Evolutionary conservation across 2,113 vertebrate species (phyloP).

Genomic region (Climacteris rufus): DNA sequence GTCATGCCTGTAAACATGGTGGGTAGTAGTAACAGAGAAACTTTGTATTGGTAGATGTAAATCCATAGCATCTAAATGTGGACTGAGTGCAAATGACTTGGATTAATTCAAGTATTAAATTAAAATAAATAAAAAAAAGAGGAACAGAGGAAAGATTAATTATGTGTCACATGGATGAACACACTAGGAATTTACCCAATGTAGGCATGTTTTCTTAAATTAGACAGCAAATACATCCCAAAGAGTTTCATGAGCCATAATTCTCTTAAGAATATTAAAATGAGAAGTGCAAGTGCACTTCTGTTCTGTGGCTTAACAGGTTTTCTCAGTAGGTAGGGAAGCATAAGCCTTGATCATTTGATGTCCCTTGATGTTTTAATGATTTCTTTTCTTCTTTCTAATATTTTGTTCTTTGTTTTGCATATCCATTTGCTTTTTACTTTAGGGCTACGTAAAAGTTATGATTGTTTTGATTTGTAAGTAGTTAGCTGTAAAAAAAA

Average conservation of each 20-base stretch:
- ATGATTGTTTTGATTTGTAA: not conserved
- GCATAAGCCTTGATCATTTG: not conserved
- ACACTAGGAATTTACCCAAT: not conserved
- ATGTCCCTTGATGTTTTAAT: not conserved
- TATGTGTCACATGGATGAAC: not conserved
- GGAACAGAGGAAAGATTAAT: not conserved
- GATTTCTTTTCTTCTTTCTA: not conserved
- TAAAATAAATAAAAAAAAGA: not conserved
- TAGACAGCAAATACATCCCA: not conserved
- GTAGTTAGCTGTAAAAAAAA: not conserved
- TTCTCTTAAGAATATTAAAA: not conserved
- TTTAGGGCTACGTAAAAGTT: not conserved
- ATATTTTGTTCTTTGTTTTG: not conserved
- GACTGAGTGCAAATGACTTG: not conserved
- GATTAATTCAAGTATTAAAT: not conserved
- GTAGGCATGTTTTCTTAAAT: not conserved
- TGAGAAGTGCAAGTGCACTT: not conserved
- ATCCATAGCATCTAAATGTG: not conserved
- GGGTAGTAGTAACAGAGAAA: not conserved
- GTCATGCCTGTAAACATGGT: not conserved
- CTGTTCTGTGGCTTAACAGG: not conserved
- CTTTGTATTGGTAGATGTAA: not conserved
- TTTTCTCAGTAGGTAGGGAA: not conserved
- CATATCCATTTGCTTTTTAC: not conserved
- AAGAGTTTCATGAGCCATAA: not conserved